Base-by-base conservation (phyloP, 2,888 invertebrate species). In the Microplitis manilae region DNA sequence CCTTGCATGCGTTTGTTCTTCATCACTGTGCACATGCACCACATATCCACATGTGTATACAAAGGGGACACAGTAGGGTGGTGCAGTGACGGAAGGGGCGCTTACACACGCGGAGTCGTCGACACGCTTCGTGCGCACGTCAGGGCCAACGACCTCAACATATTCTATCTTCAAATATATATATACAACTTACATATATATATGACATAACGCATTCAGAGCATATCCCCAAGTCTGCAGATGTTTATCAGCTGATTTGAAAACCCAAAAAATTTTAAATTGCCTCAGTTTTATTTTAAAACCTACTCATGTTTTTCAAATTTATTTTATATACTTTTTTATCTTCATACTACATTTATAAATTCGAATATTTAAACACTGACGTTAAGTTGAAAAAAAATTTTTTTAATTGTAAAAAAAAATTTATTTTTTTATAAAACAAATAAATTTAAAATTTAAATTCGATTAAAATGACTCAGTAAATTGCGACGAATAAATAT, bases 141-240 rank as follows among this genome's bases (percentile, higher is more conserved):
- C 87, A 85, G 87, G 87, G 87, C 84, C 87, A 86, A 85, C 84
- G 87, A 89, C 87, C 88, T 81, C 85, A 79, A 79, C 81, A 78
- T 81, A 74, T 13, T 50, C 50, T 50, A 50, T 50, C 50, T 13
- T 50, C 8, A 8, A 50, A 50, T 50, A 50, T 50, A 50, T 50
- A 13, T 50, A 50, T 50, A 50, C 13, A 79, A 71, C 64, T 62
- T 62, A 60, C 75, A 73, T 69, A 69, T 75, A 68, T 59, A 71
- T 68, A 64, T 75, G 77, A 78, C 73, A 77, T 79, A 70, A 80
- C 73, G 71, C 76, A 80, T 75, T 67, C 74, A 41, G 41, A 69
- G 71, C 41, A 78, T 73, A 60, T 75, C 30, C 77, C 50, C 50
- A 50, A 50, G 50, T 50, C 50, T 50, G 50, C 50, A 13, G 50